Conservation (phyloP, 2,113 vertebrate genomes). For the Corydoras sp. region DNA sequence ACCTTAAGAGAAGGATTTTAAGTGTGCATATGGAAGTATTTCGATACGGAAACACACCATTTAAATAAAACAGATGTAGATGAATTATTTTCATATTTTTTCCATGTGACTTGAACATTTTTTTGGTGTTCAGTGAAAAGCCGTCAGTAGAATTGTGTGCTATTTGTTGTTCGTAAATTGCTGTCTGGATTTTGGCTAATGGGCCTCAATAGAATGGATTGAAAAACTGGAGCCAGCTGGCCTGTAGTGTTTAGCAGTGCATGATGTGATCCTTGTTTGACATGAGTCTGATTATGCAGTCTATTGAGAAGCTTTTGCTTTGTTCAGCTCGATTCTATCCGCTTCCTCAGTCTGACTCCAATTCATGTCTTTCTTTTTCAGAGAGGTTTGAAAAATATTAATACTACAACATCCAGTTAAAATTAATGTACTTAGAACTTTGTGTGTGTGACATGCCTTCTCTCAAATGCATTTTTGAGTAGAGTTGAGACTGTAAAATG, state of each 20-base stretch:
- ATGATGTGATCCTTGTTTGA: constrained; percentile 27
- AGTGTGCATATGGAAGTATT: too few species aligned
- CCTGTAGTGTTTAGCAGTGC: constrained; percentile 25
- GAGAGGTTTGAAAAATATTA: too few species aligned
- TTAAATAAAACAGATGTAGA: too few species aligned
- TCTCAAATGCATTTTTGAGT: too few species aligned
- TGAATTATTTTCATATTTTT: too few species aligned
- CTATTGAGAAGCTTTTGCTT: constrained; percentile 13
- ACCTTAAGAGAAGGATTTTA: too few species aligned
- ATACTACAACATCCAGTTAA: too few species aligned
- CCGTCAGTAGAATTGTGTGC: constrained; percentile 34
- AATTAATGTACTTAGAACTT: too few species aligned
- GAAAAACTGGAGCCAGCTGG: constrained; percentile 25
- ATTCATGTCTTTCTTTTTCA: not conserved
- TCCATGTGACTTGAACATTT: too few species aligned
- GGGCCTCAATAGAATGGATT: constrained; percentile 7
- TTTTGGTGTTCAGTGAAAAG: constrained; percentile 7
- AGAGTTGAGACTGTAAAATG: too few species aligned
- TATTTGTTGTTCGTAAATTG: constrained; percentile 43
- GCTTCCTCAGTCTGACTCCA: not conserved
- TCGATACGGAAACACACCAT: too few species aligned
- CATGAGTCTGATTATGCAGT: constrained; percentile 22
- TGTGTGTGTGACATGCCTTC: too few species aligned
- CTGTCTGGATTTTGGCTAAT: constrained; percentile 30
- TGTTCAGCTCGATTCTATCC: constrained; percentile 1